A percentile compares a stretch with the other conserved stretches of the same genome.
Evolutionary conservation across 2,113 vertebrate species (phyloP).

Genomic region (Tachuris rubrigastra): DNA sequence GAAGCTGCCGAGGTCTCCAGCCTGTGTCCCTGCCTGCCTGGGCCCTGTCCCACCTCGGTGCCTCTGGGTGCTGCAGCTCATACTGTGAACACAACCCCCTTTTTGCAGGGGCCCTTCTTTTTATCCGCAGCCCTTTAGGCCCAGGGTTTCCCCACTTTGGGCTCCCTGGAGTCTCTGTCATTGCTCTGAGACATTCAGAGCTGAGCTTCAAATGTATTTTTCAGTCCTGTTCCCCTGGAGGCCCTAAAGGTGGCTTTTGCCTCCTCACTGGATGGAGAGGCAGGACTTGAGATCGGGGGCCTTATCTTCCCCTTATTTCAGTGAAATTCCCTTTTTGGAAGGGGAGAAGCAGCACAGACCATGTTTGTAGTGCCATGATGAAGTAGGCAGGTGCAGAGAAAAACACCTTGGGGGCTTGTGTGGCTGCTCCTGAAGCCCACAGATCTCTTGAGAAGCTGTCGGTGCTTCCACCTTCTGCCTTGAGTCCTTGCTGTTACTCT

Average conservation of each 20-base stretch:
- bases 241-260: neutral
- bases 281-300: rapidly evolving
- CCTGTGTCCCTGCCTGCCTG: neutral
- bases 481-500: neutral
- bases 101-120: constrained; percentile 21
- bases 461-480: neutral
- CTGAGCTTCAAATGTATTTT: neutral
- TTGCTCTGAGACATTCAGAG: neutral
- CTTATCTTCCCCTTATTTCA: neutral
- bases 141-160: neutral
- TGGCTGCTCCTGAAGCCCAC: neutral
- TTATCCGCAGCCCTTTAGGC: neutral
- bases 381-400: neutral
- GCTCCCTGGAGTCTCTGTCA: rapidly evolving
- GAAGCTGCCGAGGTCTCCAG: neutral
- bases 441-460: neutral
- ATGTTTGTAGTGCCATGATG: rapidly evolving
- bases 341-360: rapidly evolving
- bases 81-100: constrained; percentile 62
- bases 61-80: neutral
- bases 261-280: neutral
- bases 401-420: neutral
- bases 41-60: rapidly evolving
- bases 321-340: neutral
- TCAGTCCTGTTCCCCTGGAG: neutral